Evolutionary conservation across 2,113 vertebrate species (phyloP).

Genomic region (Oreochromis niloticus): DNA sequence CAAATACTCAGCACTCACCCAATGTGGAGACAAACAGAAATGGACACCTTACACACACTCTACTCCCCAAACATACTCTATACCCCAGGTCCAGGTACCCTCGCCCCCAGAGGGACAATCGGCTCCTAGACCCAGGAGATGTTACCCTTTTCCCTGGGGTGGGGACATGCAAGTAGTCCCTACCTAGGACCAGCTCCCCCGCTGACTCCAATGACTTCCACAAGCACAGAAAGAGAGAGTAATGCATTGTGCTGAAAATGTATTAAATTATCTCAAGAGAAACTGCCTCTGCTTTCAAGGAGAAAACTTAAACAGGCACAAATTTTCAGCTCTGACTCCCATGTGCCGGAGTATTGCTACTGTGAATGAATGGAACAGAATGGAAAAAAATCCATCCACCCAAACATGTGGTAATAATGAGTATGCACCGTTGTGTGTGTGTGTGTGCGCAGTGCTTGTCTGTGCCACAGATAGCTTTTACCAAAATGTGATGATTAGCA

Average conservation of each 20-base stretch:
- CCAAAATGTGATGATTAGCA: rapidly evolving
- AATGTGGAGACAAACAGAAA: not conserved
- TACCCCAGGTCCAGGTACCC: rapidly evolving
- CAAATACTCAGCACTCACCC: not conserved
- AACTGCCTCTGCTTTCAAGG: not conserved
- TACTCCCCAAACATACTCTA: not conserved
- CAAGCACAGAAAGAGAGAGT: not conserved
- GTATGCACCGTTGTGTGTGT: rapidly evolving
- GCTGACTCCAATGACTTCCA: not conserved
- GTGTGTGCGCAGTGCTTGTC: not conserved
- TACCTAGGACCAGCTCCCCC: rapidly evolving
- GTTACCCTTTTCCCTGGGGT: not conserved
- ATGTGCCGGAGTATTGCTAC: not conserved
- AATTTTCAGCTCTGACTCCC: not conserved
- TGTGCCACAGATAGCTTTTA: not conserved
- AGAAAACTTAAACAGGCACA: not conserved
- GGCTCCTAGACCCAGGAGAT: not conserved
- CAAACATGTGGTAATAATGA: not conserved
- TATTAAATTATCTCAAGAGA: not conserved
- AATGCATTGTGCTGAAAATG: not conserved
- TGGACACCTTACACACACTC: not conserved
- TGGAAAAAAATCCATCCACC: not conserved
- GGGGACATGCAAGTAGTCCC: not conserved
- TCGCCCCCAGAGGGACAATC: rapidly evolving
- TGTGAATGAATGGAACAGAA: not conserved